Percentiles rank a stretch among this genome's conserved stretches.
Evolutionary conservation across 2,113 vertebrate genomes (phyloP).

Genomic region (Nyctibius bracteatus): DNA sequence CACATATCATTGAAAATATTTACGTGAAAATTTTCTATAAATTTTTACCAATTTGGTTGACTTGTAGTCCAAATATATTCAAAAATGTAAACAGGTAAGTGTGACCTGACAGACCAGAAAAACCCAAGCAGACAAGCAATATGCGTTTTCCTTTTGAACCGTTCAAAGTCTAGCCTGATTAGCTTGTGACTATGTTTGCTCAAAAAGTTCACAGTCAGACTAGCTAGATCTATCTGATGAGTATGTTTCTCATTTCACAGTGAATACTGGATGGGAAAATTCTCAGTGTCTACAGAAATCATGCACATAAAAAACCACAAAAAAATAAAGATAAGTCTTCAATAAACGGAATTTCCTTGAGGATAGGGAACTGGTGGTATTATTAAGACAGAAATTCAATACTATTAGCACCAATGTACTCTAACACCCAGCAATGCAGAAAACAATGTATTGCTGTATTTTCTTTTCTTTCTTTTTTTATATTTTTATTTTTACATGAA

Average conservation of each 20-base stretch:
- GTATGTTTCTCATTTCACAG: neutral
- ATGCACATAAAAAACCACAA: neutral
- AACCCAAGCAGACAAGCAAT: neutral
- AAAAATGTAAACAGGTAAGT: neutral
- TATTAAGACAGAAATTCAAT: neutral
- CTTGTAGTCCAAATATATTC: neutral
- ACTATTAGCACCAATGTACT: neutral
- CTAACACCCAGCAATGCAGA: neutral
- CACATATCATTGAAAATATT: neutral
- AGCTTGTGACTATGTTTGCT: neutral
- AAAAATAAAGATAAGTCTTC: neutral
- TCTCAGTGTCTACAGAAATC: neutral
- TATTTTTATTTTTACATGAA: neutral
- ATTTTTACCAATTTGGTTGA: neutral
- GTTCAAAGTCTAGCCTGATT: neutral
- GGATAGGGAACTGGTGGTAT: neutral
- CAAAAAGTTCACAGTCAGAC: neutral
- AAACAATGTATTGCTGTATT: neutral
- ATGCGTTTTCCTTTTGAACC: accelerated
- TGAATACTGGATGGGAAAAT: neutral
- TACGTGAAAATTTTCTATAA: neutral
- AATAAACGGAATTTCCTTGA: neutral
- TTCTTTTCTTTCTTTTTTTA: neutral
- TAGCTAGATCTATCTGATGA: neutral
- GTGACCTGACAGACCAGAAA: neutral